Base-by-base conservation (phyloP, 1,140 invertebrate genomes). In the Colletes latitarsis region DNA sequence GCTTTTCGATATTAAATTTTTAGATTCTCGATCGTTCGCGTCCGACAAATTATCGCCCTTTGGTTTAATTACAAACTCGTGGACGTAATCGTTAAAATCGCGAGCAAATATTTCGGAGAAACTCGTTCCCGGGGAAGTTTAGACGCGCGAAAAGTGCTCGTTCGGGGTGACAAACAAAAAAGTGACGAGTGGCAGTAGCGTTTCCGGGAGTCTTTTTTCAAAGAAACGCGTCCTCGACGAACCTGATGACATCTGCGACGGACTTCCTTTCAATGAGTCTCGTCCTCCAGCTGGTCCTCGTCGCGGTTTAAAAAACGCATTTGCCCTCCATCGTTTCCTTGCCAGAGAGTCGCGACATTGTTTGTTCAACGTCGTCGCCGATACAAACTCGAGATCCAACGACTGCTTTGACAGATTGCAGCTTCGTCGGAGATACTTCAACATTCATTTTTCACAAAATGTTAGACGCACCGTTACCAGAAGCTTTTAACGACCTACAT, bases 391-490 rank as follows among this genome's bases (percentile, higher is more conserved):
- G 39, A 41, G 17, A 67, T 62, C 57, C n/a, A 58, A 60, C 60
- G 62, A 81, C 80, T 77, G 82, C 82, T 82, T 82, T 87, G 86
- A 88, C 72, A 69, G 70, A 85, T 77, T n/a, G 66, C 75, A 79
- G 53, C 21, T 77, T 55, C n/a, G n/a, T 8, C 46, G n/a, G 4
- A 10, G 6, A 14, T 66, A 52, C 12, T 30, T 58, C 41, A 15
- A 12, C 41, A 67, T 1, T 66, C 17, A 14, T 19, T 64, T 9
- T 3, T 17, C 64, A 19, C 4, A 3, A 15, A 57, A 8, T 77
- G 21, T 77, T 12, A 57, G 17, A 57, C 55, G 17, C 55, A 15
- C 15, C 10, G 9, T 57, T 46, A 46, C 6, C 43, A 8, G 43
- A 9, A 46, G 43, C 30, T 30, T 30, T 30, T 30, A 30, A 30